phyloP scores from a whole-genome alignment of 2,888 invertebrate species.

The Agrochola litura region DNA sequence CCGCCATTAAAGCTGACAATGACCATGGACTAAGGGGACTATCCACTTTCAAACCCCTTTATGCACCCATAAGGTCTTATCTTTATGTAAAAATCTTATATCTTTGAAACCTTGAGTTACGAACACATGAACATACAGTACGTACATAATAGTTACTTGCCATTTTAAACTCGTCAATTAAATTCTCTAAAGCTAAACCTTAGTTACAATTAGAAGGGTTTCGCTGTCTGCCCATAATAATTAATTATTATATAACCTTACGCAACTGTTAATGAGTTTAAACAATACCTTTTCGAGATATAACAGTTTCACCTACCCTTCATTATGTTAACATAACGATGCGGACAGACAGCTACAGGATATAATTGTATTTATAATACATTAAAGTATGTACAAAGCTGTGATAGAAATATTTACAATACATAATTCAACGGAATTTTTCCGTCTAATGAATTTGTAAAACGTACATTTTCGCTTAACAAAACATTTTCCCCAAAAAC shows the following conservation, averaged over 20 bases:
- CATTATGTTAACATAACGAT: constrained; percentile 35
- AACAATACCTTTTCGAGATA: constrained; percentile 58
- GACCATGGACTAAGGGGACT: constrained; percentile 37
- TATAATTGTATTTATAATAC: constrained; percentile 48
- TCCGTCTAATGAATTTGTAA: constrained; percentile 20
- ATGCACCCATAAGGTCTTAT: constrained; percentile 33
- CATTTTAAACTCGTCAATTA: constrained; percentile 51
- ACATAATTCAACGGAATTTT: constrained; percentile 10
- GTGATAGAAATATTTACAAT: constrained; percentile 59
- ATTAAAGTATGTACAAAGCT: constrained; percentile 57
- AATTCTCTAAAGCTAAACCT: constrained; percentile 58
- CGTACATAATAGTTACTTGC: constrained; percentile 33
- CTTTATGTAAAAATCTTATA: constrained; percentile 49
- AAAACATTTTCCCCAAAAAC: constrained; percentile 26
- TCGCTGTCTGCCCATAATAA: constrained; percentile 49
- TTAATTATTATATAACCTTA: constrained; percentile 50
- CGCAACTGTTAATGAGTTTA: constrained; percentile 57
- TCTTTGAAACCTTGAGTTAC: constrained; percentile 12
- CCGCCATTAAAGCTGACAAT: constrained; percentile 58
- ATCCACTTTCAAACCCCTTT: constrained; percentile 28
- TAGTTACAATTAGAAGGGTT: constrained; percentile 64
- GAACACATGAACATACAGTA: constrained; percentile 20
- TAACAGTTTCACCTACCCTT: constrained; percentile 32
- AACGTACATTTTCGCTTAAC: constrained; percentile 17
- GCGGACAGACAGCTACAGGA: constrained; percentile 31